Base-by-base conservation (phyloP, 2,888 invertebrate species). In the Aelia acuminata region DNA sequence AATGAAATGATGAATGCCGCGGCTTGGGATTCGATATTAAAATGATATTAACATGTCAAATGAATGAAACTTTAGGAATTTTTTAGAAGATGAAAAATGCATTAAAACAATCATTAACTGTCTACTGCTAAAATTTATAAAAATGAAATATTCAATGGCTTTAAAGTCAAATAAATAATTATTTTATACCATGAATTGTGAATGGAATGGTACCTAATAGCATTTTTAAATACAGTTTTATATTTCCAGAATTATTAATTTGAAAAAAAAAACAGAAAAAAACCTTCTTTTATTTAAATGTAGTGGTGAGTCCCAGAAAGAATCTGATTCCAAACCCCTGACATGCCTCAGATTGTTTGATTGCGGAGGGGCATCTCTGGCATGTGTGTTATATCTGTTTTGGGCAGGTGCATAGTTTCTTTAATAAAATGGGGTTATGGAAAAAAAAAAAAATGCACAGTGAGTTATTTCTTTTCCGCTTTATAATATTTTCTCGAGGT, bases 271-370 rank as follows among this genome's bases (percentile, higher is more conserved):
- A n/a, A n/a, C n/a, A n/a, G n/a, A n/a, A n/a, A n/a, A n/a, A n/a
- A n/a, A n/a, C n/a, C n/a, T n/a, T n/a, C n/a, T 57, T 57, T 57
- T 57, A 57, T 57, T 57, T 57, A n/a, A n/a, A 26, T 57, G 26
- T 57, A 50, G 53, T 57, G 11, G 53, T 57, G 53, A 10, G n/a
- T 57, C 13, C 2, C n/a, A 26, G 53, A 26, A 57, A 57, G 53
- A 57, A 57, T 57, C 11, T n/a, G 26, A n/a, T 26, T 57, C 53
- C n/a, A 26, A 57, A 8, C n/a, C 53, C 26, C 26, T 57, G 53
- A 57, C 53, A 57, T 57, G 26, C 53, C 53, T 57, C 53, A 57
- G 53, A 57, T 57, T 57, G 53, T 57, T 57, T 26, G n/a, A 57
- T 57, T 57, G n/a, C 53, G 53, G 26, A n/a, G 10, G 26, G 53